Evolutionary conservation across 2,888 invertebrate species (phyloP).

Genomic region (Erebia palarica): DNA sequence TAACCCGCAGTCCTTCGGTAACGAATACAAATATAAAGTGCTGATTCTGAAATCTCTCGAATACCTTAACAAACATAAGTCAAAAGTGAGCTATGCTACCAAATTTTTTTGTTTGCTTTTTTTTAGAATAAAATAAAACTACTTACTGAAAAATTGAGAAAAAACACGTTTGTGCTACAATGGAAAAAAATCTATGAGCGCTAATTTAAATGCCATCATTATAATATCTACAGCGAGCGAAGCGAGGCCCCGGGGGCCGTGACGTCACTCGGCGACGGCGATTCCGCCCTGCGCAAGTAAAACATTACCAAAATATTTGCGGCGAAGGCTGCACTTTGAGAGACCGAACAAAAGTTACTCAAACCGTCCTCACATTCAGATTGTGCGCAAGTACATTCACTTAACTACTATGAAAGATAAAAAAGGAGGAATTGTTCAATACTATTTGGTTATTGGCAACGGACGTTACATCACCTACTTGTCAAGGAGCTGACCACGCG

Average conservation of each 20-base stretch:
- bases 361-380: conserved; percentile 53
- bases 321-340: conserved; percentile 61
- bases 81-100: conserved; percentile 58
- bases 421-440: conserved; percentile 72
- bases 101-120: conserved; percentile 37
- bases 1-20: conserved; percentile 58
- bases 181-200: conserved; percentile 68
- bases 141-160: conserved; percentile 63
- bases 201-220: conserved; percentile 70
- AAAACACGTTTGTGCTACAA: conserved; percentile 67
- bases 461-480: conserved; percentile 59
- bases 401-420: conserved; percentile 71
- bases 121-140: conserved; percentile 53
- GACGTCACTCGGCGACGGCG: conserved; percentile 45
- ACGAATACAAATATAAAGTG: conserved; percentile 47
- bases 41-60: conserved; percentile 44
- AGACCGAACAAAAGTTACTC: conserved; percentile 48
- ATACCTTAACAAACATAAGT: conserved; percentile 55
- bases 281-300: conserved; percentile 52
- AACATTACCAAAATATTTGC: conserved; percentile 77
- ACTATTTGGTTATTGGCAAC: conserved; percentile 77
- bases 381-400: conserved; percentile 76
- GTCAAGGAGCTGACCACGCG: conserved; percentile 57
- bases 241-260: conserved; percentile 40
- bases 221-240: conserved; percentile 59